phyloP scores from a whole-genome alignment of 2,888 invertebrate genomes.

The Diaprepes abbreviatus region DNA sequence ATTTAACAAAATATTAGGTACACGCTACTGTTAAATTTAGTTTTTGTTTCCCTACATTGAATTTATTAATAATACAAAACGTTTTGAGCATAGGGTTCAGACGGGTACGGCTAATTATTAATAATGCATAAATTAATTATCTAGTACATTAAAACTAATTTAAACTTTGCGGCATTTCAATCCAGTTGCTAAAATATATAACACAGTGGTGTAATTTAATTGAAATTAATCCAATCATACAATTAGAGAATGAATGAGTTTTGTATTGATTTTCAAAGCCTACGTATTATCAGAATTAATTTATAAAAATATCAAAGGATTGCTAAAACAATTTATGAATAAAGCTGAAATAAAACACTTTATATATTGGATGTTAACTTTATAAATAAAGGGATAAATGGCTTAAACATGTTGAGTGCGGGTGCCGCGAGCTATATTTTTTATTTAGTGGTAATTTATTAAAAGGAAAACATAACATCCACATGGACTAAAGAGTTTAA shows the following conservation, averaged over 20 bases:
- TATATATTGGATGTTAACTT: neutral
- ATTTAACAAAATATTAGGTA: too few species aligned
- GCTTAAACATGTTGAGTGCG: too few species aligned
- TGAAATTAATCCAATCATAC: slow-evolving; percentile 20
- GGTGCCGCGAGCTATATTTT: too few species aligned
- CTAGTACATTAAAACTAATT: slow-evolving; percentile 13
- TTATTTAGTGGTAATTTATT: too few species aligned
- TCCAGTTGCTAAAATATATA: slow-evolving; percentile 6
- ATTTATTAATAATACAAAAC: slow-evolving; percentile 1
- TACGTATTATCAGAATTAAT: neutral
- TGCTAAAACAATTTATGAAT: neutral
- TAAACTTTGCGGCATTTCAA: slow-evolving; percentile 6
- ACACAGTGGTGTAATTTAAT: slow-evolving; percentile 11
- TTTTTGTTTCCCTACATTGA: neutral
- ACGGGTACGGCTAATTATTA: slow-evolving; percentile 5
- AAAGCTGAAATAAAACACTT: neutral
- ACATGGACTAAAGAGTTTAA: too few species aligned
- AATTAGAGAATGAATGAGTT: slow-evolving; percentile 3
- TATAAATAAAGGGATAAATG: too few species aligned
- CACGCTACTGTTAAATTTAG: slow-evolving; percentile 2
- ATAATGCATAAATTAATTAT: slow-evolving; percentile 18
- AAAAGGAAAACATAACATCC: too few species aligned
- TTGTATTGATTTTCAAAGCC: slow-evolving; percentile 17
- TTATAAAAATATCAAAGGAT: slow-evolving; percentile 16
- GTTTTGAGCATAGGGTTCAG: neutral